Conservation (phyloP, 2,797 vertebrate species). For the Hemibagrus guttatus region DNA sequence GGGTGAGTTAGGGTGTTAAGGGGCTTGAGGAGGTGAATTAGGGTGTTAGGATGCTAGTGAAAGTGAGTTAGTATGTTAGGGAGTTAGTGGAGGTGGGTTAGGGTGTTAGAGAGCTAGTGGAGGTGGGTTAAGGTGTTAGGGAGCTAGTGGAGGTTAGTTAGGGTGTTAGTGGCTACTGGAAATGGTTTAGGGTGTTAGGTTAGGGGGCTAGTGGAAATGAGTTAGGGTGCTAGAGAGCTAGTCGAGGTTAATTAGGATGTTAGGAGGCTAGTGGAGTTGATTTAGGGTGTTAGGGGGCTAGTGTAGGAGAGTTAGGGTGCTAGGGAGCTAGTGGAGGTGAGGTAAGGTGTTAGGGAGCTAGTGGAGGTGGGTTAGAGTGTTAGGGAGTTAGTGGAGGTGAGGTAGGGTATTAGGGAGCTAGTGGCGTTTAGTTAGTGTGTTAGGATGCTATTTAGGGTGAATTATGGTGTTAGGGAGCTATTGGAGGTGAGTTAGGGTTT, state of each 20-base stretch:
- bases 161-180: neutral
- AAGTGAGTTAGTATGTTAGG: neutral
- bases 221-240: neutral
- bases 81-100: too few species aligned
- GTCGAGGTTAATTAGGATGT: too few species aligned
- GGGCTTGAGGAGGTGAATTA: neutral
- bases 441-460: neutral
- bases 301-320: neutral
- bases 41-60: neutral
- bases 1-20: neutral
- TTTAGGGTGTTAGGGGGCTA: neutral
- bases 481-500: neutral
- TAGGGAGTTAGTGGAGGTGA: neutral
- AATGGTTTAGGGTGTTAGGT: too few species aligned
- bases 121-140: too few species aligned
- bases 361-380: neutral
- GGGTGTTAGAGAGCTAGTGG: too few species aligned
- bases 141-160: neutral
- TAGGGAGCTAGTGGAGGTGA: neutral
- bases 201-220: neutral
- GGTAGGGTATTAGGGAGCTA: neutral
- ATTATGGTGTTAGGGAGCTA: neutral
- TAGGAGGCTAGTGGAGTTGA: neutral
- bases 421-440: neutral
- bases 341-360: neutral